These are phyloP conservation scores for Cygnus buccinator DNA, from an alignment of 2,113 vertebrate species.

Conservation along the genomic window DNA sequence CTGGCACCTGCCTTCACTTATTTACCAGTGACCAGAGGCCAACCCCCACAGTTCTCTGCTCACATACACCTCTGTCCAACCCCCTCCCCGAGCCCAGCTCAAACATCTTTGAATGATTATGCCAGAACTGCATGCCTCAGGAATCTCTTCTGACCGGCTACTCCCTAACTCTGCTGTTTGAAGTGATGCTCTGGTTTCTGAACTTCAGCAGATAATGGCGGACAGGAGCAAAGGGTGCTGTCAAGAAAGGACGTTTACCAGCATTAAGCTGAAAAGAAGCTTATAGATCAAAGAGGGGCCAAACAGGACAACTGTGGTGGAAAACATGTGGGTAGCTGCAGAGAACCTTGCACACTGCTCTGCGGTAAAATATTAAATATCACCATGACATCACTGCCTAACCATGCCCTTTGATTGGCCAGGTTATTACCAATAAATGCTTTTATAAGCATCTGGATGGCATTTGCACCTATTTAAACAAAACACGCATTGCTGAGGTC, in stretches of 20 bases:
- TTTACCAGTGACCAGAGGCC: constrained; percentile 93
- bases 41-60: constrained; percentile 81
- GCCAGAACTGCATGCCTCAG: constrained; percentile 80
- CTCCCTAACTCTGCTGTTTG: constrained; percentile 81
- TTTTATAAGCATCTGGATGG: constrained; percentile 86
- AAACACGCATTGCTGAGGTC: constrained; percentile 82
- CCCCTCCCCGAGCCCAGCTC: constrained; percentile 60
- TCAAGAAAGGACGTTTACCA: constrained; percentile 81
- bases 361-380: constrained; percentile 82
- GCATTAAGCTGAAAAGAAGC: constrained; percentile 80
- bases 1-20: constrained; percentile 99
- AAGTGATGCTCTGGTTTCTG: constrained; percentile 86
- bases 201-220: constrained; percentile 84
- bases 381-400: constrained; percentile 78
- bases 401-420: constrained; percentile 82
- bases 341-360: constrained; percentile 73
- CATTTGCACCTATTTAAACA: constrained; percentile 89
- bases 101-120: constrained; percentile 91
- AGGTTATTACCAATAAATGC: constrained; percentile 81
- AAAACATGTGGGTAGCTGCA: constrained; percentile 77
- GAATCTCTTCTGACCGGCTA: constrained; percentile 82
- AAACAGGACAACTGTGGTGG: constrained; percentile 70
- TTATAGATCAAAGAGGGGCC: constrained; percentile 81
- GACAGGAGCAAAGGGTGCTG: constrained; percentile 81
- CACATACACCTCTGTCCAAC: constrained; percentile 77